Conservation (phyloP, 1,140 invertebrate genomes). For the Muscidifurax raptorellus region DNA sequence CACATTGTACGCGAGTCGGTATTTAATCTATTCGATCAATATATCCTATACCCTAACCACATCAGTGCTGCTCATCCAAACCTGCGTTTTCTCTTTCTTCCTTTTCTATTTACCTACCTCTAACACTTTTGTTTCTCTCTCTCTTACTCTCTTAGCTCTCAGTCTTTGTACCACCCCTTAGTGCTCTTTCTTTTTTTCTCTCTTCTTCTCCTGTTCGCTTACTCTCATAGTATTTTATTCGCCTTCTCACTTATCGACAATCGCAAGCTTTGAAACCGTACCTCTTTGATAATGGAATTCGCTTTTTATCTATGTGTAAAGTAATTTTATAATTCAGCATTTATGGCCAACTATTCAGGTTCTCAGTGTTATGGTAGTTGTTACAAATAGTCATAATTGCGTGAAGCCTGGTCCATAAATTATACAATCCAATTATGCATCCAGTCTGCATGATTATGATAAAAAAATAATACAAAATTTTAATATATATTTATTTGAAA, state of each 20-base stretch:
- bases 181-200: not conserved
- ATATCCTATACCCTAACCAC: slow-evolving; percentile 34
- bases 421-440: no score
- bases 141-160: not conserved
- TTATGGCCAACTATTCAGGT: not conserved
- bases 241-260: not conserved
- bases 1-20: slow-evolving; percentile 55
- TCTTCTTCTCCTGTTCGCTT: not conserved
- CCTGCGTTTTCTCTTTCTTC: not conserved
- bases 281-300: not conserved
- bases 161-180: not conserved
- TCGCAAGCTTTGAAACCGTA: not conserved
- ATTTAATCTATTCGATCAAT: slow-evolving; percentile 58
- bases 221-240: not conserved
- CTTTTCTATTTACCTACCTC: not conserved
- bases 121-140: not conserved
- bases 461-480: no score
- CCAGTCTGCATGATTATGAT: no score
- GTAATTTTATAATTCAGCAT: not conserved
- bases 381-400: no score
- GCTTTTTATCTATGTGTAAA: not conserved
- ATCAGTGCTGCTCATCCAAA: not conserved
- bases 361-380: not conserved
- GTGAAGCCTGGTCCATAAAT: no score
- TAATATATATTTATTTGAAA: no score